These are phyloP conservation scores for Drosophila rellima DNA, from an alignment of 2,888 invertebrate species.

Conservation along the genomic window DNA sequence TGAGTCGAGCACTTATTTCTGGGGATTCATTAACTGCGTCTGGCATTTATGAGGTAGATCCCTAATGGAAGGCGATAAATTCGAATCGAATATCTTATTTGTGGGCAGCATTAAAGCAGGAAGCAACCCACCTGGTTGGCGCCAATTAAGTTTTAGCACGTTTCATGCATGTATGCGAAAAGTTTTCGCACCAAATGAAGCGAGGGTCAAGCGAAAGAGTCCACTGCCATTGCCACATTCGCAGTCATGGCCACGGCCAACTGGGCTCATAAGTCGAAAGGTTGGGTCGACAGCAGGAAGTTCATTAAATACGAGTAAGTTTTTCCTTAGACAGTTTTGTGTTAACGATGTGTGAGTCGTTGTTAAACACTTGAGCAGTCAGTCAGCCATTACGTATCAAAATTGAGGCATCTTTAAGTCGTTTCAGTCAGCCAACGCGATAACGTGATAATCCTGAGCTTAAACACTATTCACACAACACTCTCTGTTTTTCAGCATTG, in stretches of 20 bases:
- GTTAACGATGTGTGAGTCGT: slow-evolving; percentile 47
- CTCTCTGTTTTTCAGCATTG: slow-evolving; percentile 2
- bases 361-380: slow-evolving; percentile 36
- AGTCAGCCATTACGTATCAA: slow-evolving; percentile 6
- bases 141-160: slow-evolving; percentile 75
- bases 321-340: slow-evolving; percentile 23
- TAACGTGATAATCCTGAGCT: not conserved
- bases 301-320: slow-evolving; percentile 67
- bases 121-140: slow-evolving; percentile 29
- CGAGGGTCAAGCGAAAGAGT: slow-evolving; percentile 50
- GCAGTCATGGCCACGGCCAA: slow-evolving; percentile 18
- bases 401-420: slow-evolving; percentile 29
- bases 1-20: slow-evolving; percentile 25
- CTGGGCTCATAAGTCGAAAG: slow-evolving; percentile 45
- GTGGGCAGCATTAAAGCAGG: slow-evolving; percentile 36
- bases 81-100: slow-evolving; percentile 13
- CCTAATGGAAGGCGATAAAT: slow-evolving; percentile 66
- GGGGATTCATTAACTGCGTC: slow-evolving; percentile 61
- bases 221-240: slow-evolving; percentile 37
- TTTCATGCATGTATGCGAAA: slow-evolving; percentile 65
- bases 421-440: not conserved
- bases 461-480: not conserved
- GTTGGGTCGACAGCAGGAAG: slow-evolving; percentile 69
- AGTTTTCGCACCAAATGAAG: slow-evolving; percentile 70
- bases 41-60: slow-evolving; percentile 18